Evolutionary conservation across 2,113 vertebrate species (phyloP).

Genomic region (Nymphicus hollandicus): DNA sequence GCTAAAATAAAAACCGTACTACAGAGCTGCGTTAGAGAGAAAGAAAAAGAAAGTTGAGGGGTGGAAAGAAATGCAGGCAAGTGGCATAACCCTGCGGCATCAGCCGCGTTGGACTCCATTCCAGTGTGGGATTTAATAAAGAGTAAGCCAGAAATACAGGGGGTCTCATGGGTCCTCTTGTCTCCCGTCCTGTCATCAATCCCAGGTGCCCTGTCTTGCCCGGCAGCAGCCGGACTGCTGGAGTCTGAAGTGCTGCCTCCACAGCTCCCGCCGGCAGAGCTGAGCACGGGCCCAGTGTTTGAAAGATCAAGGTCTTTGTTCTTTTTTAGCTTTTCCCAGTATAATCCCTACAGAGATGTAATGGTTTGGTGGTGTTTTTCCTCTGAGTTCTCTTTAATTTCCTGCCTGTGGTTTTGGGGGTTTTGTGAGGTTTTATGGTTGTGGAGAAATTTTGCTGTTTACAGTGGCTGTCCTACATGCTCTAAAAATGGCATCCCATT

Average conservation of each 20-base stretch:
- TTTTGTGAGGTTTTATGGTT: constrained; percentile 2
- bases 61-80: neutral
- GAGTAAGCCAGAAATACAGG: neutral
- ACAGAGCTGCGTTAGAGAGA: neutral
- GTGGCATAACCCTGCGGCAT: neutral
- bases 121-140: neutral
- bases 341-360: constrained; percentile 47
- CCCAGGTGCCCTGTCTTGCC: neutral
- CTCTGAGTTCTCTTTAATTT: constrained; percentile 51
- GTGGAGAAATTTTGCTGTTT: constrained; percentile 14
- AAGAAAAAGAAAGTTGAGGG: neutral
- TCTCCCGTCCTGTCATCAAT: neutral
- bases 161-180: neutral
- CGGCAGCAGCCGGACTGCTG: neutral
- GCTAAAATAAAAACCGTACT: constrained; percentile 60
- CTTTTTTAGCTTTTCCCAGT: constrained; percentile 32
- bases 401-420: constrained; percentile 44
- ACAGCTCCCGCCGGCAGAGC: neutral
- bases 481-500: constrained; percentile 10
- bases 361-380: neutral
- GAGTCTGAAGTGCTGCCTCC: neutral
- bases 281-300: neutral
- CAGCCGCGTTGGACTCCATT: neutral
- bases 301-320: constrained; percentile 32
- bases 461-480: neutral